A percentile compares a stretch with the other conserved stretches of the same genome.
Conservation (phyloP, 2,888 invertebrate species). For the Ormyrus pomaceus region DNA sequence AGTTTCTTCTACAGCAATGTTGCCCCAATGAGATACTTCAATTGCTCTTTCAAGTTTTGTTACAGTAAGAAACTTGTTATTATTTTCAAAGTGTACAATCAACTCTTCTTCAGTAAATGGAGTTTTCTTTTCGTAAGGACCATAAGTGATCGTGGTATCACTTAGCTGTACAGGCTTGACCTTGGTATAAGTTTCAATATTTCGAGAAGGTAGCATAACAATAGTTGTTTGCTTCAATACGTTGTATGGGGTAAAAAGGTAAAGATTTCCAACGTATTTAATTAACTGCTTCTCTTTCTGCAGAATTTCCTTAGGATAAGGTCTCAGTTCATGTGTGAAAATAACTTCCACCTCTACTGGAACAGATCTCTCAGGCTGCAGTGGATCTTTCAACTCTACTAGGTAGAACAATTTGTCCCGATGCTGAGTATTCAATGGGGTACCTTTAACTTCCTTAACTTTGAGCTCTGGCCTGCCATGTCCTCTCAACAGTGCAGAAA, state of each 20-base stretch:
- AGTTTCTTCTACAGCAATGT: conserved; percentile 97
- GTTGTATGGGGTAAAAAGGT: conserved; percentile 89
- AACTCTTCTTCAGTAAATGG: conserved; percentile 81
- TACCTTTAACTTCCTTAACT: conserved; percentile 76
- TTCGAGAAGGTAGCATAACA: conserved; percentile 86
- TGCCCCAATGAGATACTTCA: conserved; percentile 99
- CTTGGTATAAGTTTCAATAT: conserved; percentile 89
- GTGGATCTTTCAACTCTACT: conserved; percentile 80
- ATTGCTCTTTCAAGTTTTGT: conserved; percentile 90
- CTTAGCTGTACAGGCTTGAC: conserved; percentile 87
- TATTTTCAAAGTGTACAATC: conserved; percentile 95
- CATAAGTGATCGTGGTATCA: conserved; percentile 90
- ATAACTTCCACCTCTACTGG: conserved; percentile 84
- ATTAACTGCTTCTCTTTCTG: conserved; percentile 97
- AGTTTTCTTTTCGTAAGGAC: conserved; percentile 88
- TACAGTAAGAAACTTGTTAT: conserved; percentile 96
- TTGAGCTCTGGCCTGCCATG: conserved; percentile 70
- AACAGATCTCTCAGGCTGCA: conserved; percentile 79
- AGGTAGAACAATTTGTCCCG: conserved; percentile 78
- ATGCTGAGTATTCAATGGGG: conserved; percentile 72
- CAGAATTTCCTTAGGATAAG: conserved; percentile 91
- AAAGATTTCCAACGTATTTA: conserved; percentile 89
- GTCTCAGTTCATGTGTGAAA: conserved; percentile 85
- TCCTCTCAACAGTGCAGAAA: conserved; percentile 79
- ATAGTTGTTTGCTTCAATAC: conserved; percentile 89